These are phyloP conservation scores for Scrobipalpa costella DNA, from an alignment of 2,888 invertebrate species.

Conservation along the genomic window DNA sequence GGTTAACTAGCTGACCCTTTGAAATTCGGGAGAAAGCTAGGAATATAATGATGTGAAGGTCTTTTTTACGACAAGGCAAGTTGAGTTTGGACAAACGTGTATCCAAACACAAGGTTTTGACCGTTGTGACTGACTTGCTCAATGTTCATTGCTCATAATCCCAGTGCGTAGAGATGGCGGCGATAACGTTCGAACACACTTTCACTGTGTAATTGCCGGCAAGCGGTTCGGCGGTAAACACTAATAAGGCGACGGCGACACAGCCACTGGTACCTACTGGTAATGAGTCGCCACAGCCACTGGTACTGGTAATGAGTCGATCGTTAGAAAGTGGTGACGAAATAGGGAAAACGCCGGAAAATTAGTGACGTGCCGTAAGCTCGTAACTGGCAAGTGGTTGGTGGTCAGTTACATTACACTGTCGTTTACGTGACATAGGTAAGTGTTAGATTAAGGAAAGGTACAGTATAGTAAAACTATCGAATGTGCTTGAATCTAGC, in stretches of 20 bases:
- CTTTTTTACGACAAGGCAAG: no score
- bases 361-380: constrained; percentile 34
- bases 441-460: no score
- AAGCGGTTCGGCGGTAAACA: constrained; percentile 41
- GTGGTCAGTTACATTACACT: not conserved
- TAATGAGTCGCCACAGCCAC: no score
- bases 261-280: constrained; percentile 23
- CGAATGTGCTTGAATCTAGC: no score
- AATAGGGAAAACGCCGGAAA: constrained; percentile 52
- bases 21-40: no score
- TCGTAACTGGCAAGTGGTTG: not conserved
- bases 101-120: no score
- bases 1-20: no score
- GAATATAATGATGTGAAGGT: no score
- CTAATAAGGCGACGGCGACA: constrained; percentile 59
- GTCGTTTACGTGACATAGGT: no score
- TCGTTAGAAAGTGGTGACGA: constrained; percentile 48
- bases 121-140: no score
- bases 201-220: constrained; percentile 65
- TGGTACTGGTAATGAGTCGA: constrained; percentile 34
- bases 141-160: not conserved
- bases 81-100: no score
- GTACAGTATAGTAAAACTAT: no score
- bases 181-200: constrained; percentile 63
- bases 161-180: constrained; percentile 50